Percentiles rank a stretch among this genome's conserved stretches.
These are phyloP conservation scores for Hylaeus volcanicus DNA, from an alignment of 1,140 invertebrate genomes.

Conservation along the genomic window DNA sequence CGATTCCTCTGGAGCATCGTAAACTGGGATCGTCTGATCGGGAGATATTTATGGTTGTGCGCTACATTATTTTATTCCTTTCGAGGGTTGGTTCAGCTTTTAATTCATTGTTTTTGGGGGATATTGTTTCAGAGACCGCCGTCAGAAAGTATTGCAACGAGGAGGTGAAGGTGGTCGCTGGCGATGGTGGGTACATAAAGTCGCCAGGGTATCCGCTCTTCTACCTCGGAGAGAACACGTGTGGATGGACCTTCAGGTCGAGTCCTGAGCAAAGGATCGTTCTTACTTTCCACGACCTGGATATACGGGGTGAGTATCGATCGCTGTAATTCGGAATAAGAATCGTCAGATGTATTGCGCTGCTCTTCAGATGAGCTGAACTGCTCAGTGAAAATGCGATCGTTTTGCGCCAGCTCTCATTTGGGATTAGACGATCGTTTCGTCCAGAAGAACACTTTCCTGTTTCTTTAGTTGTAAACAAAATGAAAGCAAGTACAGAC, in stretches of 20 bases:
- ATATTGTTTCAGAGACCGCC: constrained; percentile 67
- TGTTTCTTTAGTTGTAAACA: too few species aligned
- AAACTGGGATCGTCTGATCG: neutral
- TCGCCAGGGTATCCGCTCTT: constrained; percentile 77
- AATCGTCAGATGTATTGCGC: neutral
- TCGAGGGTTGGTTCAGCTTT: neutral
- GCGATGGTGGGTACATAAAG: constrained; percentile 74
- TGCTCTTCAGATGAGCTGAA: neutral
- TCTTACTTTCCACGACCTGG: constrained; percentile 76
- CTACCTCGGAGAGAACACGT: constrained; percentile 72
- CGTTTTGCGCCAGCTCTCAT: neutral
- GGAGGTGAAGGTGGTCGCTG: constrained; percentile 67
- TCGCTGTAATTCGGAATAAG: neutral
- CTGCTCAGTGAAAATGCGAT: neutral
- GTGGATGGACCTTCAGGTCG: constrained; percentile 77
- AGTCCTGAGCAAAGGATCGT: constrained; percentile 75
- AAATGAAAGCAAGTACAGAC: too few species aligned
- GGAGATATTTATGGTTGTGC: neutral
- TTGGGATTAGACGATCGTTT: too few species aligned
- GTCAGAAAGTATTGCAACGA: constrained; percentile 77
- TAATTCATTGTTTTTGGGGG: neutral
- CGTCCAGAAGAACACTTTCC: too few species aligned
- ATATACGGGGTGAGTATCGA: constrained; percentile 74
- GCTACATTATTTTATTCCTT: neutral
- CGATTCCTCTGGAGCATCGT: neutral